Evolutionary conservation across 1,140 invertebrate species (phyloP).

Genomic region (Scaptomyza pallida): DNA sequence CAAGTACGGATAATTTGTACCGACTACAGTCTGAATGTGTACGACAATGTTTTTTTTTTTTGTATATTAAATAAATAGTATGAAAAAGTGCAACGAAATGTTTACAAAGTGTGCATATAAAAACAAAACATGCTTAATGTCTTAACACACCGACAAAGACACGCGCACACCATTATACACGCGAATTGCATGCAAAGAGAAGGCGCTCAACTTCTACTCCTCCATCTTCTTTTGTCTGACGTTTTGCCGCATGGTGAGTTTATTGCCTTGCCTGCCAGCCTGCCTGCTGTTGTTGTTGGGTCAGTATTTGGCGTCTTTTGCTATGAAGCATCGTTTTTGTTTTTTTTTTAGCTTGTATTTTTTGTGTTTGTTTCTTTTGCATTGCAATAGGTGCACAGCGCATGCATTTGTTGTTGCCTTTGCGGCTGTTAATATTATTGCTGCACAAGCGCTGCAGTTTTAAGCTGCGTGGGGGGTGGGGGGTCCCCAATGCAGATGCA

Average conservation of each 20-base stretch:
- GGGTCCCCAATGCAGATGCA: constrained; percentile 36
- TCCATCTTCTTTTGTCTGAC: constrained; percentile 82
- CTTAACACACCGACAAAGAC: constrained; percentile 48
- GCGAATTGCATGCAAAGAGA: constrained; percentile 71
- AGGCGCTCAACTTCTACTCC: constrained; percentile 75
- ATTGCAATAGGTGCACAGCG: constrained; percentile 18
- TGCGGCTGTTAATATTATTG: constrained; percentile 23
- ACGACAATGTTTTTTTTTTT: constrained; percentile 45
- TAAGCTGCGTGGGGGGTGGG: constrained; percentile 8
- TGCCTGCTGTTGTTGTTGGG: constrained; percentile 61
- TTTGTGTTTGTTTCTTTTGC: constrained; percentile 37
- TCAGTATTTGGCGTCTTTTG: constrained; percentile 63
- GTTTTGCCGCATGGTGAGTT: constrained; percentile 81
- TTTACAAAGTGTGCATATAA: constrained; percentile 59
- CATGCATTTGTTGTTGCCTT: constrained; percentile 30
- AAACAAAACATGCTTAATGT: constrained; percentile 53
- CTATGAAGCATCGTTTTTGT: constrained; percentile 27
- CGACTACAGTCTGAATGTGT: constrained; percentile 53
- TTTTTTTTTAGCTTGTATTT: constrained; percentile 15
- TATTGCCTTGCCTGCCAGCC: constrained; percentile 52
- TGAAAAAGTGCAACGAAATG: constrained; percentile 58
- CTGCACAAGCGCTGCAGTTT: constrained; percentile 25
- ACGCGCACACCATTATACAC: constrained; percentile 53
- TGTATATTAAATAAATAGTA: constrained; percentile 42
- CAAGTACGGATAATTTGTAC: constrained; percentile 54